Evolutionary conservation across 2,797 vertebrate genomes (phyloP).

Genomic region (Siniperca undulata): DNA sequence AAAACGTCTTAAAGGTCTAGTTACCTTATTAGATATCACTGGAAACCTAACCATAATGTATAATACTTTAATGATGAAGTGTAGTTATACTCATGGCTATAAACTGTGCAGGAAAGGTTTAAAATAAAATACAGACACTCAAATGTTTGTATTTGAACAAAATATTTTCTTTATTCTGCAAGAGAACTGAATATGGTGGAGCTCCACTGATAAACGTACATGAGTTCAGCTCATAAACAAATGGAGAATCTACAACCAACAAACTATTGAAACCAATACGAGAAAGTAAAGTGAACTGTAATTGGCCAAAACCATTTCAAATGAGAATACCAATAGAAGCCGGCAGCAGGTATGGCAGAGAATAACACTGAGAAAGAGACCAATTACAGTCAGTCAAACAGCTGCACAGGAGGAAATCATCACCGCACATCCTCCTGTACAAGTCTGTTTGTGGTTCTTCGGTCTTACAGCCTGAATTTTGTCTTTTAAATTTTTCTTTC

Average conservation of each 20-base stretch:
- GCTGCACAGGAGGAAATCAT: not conserved
- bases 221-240: slow-evolving; percentile 81
- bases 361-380: slow-evolving; percentile 79
- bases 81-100: not conserved
- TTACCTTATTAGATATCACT: too few relatives aligned
- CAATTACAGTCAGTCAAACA: not conserved
- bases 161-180: slow-evolving; percentile 89
- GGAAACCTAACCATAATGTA: too few relatives aligned
- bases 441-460: too few relatives aligned
- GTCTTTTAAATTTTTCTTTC: slow-evolving; percentile 17
- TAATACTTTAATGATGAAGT: not conserved
- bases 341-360: slow-evolving; percentile 49
- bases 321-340: slow-evolving; percentile 73
- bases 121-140: slow-evolving; percentile 10
- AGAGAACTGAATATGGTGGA: slow-evolving; percentile 85
- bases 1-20: too few relatives aligned
- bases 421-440: not conserved
- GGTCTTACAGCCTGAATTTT: slow-evolving; percentile 62
- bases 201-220: slow-evolving; percentile 83
- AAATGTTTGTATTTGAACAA: slow-evolving; percentile 80
- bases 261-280: slow-evolving; percentile 84
- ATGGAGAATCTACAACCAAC: slow-evolving; percentile 85
- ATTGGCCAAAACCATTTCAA: slow-evolving; percentile 60
- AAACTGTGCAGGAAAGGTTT: not conserved
- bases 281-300: slow-evolving; percentile 75